These are phyloP conservation scores for Colius striatus DNA, from an alignment of 2,113 vertebrate species.

Conservation along the genomic window DNA sequence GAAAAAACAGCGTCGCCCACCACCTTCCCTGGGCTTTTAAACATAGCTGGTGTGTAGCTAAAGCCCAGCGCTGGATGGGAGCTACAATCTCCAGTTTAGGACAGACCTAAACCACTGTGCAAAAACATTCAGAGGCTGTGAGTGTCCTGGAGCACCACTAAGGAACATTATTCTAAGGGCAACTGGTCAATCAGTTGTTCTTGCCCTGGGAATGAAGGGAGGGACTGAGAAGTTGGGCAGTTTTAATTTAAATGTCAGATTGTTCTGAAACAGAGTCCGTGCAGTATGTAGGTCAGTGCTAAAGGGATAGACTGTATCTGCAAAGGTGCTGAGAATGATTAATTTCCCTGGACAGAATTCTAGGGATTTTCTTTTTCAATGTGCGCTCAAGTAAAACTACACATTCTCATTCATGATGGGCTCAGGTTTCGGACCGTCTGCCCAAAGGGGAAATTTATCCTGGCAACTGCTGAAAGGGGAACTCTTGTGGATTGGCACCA, in stretches of 20 bases:
- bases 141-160: neutral
- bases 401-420: neutral
- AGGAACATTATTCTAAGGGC: fast-evolving
- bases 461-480: conserved; percentile 43
- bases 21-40: neutral
- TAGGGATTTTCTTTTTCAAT: neutral
- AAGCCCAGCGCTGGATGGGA: fast-evolving
- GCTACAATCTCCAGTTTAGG: neutral
- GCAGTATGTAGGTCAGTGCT: conserved; percentile 52
- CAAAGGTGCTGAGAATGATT: conserved; percentile 51
- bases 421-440: conserved; percentile 37
- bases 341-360: conserved; percentile 23
- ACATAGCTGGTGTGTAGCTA: fast-evolving
- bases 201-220: fast-evolving
- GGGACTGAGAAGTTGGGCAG: neutral
- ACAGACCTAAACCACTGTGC: neutral
- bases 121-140: fast-evolving
- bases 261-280: neutral
- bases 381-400: neutral
- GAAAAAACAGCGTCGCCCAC: too few species aligned
- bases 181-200: fast-evolving
- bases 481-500: neutral
- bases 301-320: conserved; percentile 11
- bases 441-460: conserved; percentile 44
- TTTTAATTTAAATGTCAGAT: neutral